Evolutionary conservation across 2,113 vertebrate species (phyloP).

Genomic region (Ploceus nigricollis): DNA sequence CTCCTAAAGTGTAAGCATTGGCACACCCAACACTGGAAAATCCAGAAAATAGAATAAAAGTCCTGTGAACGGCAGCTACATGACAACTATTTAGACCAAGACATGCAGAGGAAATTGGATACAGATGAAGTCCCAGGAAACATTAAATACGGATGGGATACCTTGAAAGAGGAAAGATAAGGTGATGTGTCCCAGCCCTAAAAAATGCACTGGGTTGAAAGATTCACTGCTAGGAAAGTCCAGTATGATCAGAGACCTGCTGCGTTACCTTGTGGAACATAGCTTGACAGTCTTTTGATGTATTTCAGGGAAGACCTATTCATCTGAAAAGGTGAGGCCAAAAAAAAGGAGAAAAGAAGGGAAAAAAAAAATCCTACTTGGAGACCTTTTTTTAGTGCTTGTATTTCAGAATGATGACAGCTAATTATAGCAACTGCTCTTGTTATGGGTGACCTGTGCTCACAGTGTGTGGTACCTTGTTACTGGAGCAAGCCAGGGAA

Average conservation of each 20-base stretch:
- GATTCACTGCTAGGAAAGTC: not conserved
- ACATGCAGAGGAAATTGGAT: not conserved
- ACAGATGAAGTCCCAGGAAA: not conserved
- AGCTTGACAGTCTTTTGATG: not conserved
- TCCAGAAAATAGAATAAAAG: not conserved
- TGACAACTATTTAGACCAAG: not conserved
- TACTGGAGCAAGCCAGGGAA: not conserved
- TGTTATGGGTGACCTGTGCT: not conserved
- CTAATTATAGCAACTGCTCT: conserved; percentile 35
- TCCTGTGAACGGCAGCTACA: not conserved
- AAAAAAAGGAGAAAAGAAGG: not conserved
- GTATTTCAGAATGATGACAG: conserved; percentile 17
- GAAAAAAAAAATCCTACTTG: not conserved
- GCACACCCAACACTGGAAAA: not conserved
- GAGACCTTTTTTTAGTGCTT: not conserved
- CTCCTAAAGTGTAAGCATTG: not conserved
- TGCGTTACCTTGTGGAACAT: not conserved
- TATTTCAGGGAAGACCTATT: not conserved
- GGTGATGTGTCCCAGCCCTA: not conserved
- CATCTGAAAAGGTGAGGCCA: not conserved
- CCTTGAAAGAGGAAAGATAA: not conserved
- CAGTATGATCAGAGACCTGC: not conserved
- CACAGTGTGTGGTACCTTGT: not conserved
- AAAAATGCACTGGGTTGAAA: not conserved
- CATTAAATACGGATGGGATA: not conserved